Evolutionary conservation across 2,888 invertebrate species (phyloP).

Genomic region (Diloba caeruleocephala): DNA sequence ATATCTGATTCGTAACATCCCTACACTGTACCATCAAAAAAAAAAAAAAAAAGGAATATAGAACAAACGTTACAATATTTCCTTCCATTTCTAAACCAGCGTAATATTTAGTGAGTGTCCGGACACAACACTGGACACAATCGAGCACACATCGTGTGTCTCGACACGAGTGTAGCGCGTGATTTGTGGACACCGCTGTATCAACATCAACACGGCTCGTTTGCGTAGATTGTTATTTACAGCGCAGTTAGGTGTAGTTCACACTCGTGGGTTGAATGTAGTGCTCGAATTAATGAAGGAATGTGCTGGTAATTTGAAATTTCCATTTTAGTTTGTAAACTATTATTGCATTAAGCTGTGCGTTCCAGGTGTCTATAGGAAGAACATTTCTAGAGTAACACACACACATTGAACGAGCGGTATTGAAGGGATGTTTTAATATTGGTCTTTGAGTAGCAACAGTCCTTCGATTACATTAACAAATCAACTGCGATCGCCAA

Average conservation of each 20-base stretch:
- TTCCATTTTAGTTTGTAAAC: not conserved
- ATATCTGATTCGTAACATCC: too few relatives aligned
- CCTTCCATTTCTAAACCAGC: constrained; percentile 2
- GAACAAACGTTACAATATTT: too few relatives aligned
- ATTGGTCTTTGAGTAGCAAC: too few relatives aligned
- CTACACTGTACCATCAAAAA: too few relatives aligned
- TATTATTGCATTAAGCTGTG: constrained; percentile 16
- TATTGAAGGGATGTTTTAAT: too few relatives aligned
- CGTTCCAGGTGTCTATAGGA: not conserved
- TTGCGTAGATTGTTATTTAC: constrained; percentile 77
- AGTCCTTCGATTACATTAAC: too few relatives aligned
- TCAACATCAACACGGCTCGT: constrained; percentile 70
- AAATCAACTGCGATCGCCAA: too few relatives aligned
- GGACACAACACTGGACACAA: constrained; percentile 35
- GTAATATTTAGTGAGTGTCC: constrained; percentile 22
- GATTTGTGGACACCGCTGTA: constrained; percentile 61
- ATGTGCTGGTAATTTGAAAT: constrained; percentile 28
- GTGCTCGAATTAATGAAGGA: constrained; percentile 22
- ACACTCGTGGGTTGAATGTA: constrained; percentile 25
- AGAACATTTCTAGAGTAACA: not conserved
- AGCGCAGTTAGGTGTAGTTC: constrained; percentile 31
- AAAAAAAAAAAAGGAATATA: too few relatives aligned
- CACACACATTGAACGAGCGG: too few relatives aligned
- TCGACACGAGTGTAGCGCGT: constrained; percentile 30
- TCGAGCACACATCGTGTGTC: constrained; percentile 49